Evolutionary conservation across 2,113 vertebrate species (phyloP), one percentile per base, ranked within the genome.

Genomic region (Murina feae): DNA sequence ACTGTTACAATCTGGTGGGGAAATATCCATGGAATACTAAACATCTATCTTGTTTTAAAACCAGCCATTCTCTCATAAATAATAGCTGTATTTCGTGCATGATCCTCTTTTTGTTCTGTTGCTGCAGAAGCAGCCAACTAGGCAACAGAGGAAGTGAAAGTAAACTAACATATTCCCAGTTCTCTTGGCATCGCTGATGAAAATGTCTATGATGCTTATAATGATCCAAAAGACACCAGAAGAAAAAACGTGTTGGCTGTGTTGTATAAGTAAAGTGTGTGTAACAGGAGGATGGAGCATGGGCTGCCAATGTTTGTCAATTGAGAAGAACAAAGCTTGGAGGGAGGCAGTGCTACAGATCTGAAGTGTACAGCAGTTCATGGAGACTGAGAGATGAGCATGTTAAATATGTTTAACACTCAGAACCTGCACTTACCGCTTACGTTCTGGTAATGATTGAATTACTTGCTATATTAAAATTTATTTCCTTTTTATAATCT

Each of bases 81-180:
- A 97, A 97, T 97, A 96, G 97, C 95, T 96, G 90, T 94, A 95
- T 97, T 97, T 97, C 97, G 97, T 96, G 96, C 96, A 95, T 93
- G 95, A 95, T 97, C 96, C 58, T 96, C 65, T 96, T 96, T 97
- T 97, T 97, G 93, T 97, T 97, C 95, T 95, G 89, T 94, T 92
- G 94, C 97, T 95, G 53, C 90, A 97, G 90, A 96, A 89, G 95
- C 95, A 97, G 96, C 95, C 97, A 97, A 78, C 65, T 90, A 97
- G 83, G 95, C 97, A 97, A 95, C 92, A 97, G 96, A 94, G 92
- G 90, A 96, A 93, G 96, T 63, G 90, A 95, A 96, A 96, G 96
- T 95, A 97, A 97, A 96, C 95, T 95, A 89, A 92, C 87, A 86
- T 86, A 96, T 95, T 95, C 93, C 94, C 95, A 92, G 88, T 72